Evolutionary conservation across 2,888 invertebrate species (phyloP), one percentile per base, ranked within the genome.

Genomic region (Plemyria rubiginata): DNA sequence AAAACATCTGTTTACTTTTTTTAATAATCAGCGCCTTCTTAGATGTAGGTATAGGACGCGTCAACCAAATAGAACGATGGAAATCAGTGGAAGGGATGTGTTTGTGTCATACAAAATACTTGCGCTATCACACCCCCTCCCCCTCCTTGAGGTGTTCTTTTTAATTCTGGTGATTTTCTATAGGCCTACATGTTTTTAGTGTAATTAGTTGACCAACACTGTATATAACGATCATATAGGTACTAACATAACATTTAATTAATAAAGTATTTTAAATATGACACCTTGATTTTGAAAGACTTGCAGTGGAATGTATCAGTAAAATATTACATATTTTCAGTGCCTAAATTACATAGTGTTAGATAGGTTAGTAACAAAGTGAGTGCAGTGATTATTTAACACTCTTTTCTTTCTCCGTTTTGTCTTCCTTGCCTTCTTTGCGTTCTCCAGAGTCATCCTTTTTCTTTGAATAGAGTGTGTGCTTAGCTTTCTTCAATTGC

Each of bases 401-500:
- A 77, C 82, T 88, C 65, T 83, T 88, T 58, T 87, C 87, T 74
- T 86, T 88, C 59, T 90, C 83, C 67, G 50, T 53, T 63, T 68
- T 70, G 12, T 62, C 57, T 48, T 66, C 63, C 51, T 68, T 68
- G 29, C 40, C 60, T 43, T 88, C 82, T 68, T 84, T 86, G 40
- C 76, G 75, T n/a, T 83, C 82, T 53, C 70, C 59, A 4, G 79
- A 74, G 38, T 85, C 90, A 13, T 91, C 90, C 68, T 91, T 91
- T 74, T 90, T 92, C 81, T 92, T 91, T 1, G 88, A 74, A 57
- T 89, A 88, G 43, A 92, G 77, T 1, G 89, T 75, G 60, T 92
- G 87, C 71, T 92, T 92, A 0, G 92, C 92, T 74, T 90, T 92
- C 71, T 92, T 92, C 4, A 92, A 76, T 75, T 92, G 92, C 72